Evolutionary conservation across 2,888 invertebrate genomes (phyloP).

Genomic region (Drosophila stalkeri): DNA sequence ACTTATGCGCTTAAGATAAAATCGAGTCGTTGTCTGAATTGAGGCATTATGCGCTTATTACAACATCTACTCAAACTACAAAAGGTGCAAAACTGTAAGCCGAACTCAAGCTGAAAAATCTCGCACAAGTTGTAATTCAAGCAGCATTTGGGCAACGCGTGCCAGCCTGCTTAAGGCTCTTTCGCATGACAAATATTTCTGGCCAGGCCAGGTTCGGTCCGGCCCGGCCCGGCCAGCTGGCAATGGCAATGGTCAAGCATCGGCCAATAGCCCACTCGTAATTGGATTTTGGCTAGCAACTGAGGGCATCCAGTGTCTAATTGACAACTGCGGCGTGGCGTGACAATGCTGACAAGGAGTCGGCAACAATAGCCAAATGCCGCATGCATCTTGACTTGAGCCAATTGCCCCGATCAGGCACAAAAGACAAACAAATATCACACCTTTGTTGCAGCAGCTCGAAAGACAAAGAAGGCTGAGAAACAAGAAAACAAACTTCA

Average conservation of each 20-base stretch:
- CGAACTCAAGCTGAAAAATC: conserved; percentile 18
- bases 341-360: conserved; percentile 72
- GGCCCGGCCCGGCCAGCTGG: conserved; percentile 46
- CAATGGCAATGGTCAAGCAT: conserved; percentile 42
- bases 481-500: conserved; percentile 26
- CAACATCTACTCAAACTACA: conserved; percentile 34
- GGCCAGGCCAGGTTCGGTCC: not conserved
- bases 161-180: conserved; percentile 50
- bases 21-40: not conserved
- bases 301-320: conserved; percentile 52
- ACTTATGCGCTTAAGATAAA: not conserved
- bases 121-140: conserved; percentile 47
- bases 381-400: conserved; percentile 75
- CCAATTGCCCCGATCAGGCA: conserved; percentile 76
- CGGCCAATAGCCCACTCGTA: conserved; percentile 38
- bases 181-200: conserved; percentile 28
- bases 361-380: conserved; percentile 33
- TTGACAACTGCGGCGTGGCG: conserved; percentile 68
- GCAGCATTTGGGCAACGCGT: conserved; percentile 55
- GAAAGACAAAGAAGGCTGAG: conserved; percentile 19
- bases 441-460: conserved; percentile 67
- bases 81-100: conserved; percentile 28
- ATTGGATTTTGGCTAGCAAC: conserved; percentile 58
- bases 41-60: conserved; percentile 44
- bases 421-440: conserved; percentile 79